phyloP scores from a whole-genome alignment of 2,113 vertebrate species.

The mouse (Mus musculus) region GRCm39 chr7:45424001-45424500 shows the following conservation, averaged over 20 bases:
- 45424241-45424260: background rate
- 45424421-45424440: background rate
- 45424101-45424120: background rate
- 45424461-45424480: background rate
- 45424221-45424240: background rate
- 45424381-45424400: background rate
- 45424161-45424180: background rate
- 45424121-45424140: background rate
- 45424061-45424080: background rate
- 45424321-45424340: background rate
- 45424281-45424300: background rate
- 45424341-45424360: background rate
- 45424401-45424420: background rate
- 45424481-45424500: background rate
- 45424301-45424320: background rate
- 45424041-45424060: background rate
- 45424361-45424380: background rate
- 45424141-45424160: background rate
- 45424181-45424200: background rate
- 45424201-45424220: background rate
- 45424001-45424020: background rate
- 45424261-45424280: background rate
- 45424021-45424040: background rate
- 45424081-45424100: background rate
- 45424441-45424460: background rate